phyloP scores from a whole-genome alignment of 1,140 invertebrate genomes.

The Leptonema lineaticorne region DNA sequence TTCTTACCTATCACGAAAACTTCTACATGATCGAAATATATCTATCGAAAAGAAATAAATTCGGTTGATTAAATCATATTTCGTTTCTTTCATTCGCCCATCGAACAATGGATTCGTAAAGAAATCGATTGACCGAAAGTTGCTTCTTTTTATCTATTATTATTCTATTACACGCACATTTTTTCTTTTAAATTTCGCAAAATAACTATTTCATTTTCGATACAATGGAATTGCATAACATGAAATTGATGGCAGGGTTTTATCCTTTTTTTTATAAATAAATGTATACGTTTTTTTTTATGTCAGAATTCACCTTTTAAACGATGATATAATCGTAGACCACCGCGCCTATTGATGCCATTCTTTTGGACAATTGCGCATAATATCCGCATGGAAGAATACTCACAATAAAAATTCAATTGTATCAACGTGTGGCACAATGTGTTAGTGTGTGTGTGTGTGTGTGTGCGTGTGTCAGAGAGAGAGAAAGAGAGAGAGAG shows the following conservation, averaged over 20 bases:
- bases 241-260: conserved; percentile 11
- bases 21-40: too few relatives aligned
- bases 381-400: background rate
- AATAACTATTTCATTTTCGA: background rate
- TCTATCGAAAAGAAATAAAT: too few relatives aligned
- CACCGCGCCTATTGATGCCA: conserved; percentile 5
- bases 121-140: background rate
- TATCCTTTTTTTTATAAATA: background rate
- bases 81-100: too few relatives aligned
- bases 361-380: background rate
- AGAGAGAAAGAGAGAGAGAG: too few relatives aligned
- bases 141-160: background rate
- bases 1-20: too few relatives aligned
- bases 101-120: too few relatives aligned
- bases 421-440: too few relatives aligned
- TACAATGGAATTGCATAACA: background rate
- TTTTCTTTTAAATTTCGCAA: background rate
- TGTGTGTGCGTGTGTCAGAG: too few relatives aligned
- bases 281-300: background rate
- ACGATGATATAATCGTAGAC: conserved; percentile 14
- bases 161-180: background rate
- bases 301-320: background rate
- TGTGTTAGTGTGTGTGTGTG: too few relatives aligned
- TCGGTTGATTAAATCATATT: too few relatives aligned
- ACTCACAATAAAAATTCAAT: background rate